phyloP scores from a whole-genome alignment of 2,797 vertebrate species.

The Eulemur albifrons region DNA sequence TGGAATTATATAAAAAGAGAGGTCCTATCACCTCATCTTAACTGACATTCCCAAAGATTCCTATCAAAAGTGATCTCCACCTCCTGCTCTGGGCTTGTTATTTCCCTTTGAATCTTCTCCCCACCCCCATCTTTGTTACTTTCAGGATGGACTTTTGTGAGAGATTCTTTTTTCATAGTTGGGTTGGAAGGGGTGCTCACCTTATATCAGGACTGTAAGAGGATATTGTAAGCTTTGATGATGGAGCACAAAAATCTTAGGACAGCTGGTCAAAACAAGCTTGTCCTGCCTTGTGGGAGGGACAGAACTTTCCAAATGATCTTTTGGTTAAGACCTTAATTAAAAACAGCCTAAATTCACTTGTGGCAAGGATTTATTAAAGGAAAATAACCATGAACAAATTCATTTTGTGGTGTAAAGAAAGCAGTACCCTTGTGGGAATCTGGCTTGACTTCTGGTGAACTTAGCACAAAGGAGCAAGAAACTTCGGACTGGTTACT shows the following conservation, averaged over 20 bases:
- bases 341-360: constrained; percentile 64
- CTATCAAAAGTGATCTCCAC: neutral
- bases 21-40: neutral
- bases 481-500: neutral
- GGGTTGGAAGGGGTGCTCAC: neutral
- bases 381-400: constrained; percentile 49
- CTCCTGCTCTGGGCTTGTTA: neutral
- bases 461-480: neutral
- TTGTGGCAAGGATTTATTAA: constrained; percentile 65
- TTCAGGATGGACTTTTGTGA: neutral
- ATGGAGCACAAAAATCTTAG: constrained; percentile 45
- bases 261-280: constrained; percentile 64
- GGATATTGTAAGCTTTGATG: constrained; percentile 19
- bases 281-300: constrained; percentile 57
- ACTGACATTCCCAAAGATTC: neutral
- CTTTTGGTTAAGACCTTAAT: constrained; percentile 64
- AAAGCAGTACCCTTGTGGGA: neutral
- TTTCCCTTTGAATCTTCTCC: neutral
- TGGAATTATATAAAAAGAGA: neutral
- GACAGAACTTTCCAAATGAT: constrained; percentile 42
- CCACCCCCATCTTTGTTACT: neutral
- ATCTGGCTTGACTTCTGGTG: neutral
- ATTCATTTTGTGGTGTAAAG: neutral
- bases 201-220: neutral
- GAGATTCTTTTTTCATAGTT: neutral